Base-by-base conservation (phyloP, 2,113 vertebrate species). In the Myocastor coypus region DNA sequence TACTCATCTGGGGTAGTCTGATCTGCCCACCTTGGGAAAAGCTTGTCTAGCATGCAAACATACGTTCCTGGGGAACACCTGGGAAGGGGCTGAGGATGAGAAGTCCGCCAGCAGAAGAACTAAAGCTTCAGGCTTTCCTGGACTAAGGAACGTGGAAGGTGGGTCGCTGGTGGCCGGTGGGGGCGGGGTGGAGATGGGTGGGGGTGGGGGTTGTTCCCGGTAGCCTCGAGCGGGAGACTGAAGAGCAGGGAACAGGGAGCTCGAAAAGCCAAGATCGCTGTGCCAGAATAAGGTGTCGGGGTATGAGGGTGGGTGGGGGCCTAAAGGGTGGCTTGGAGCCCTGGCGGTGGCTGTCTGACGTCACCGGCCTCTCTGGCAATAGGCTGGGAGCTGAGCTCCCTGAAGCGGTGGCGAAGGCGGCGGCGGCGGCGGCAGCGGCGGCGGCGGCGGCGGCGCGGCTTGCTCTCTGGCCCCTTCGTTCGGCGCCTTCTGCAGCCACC, bases 311-410 rank as follows among this genome's bases (percentile, higher is more conserved):
- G 92, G 71, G 92, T 85, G 94, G 94, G 96, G 93, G 95, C 90
- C 94, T 68, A 91, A 80, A 94, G 96, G 96, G 96, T 97, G 96
- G 96, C 83, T 96, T 84, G 93, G 97, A 97, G 96, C 96, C 96
- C 96, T 96, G 91, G 97, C 95, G 66, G 97, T 75, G 97, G 96
- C 97, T 88, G 98, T 91, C 97, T 98, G 98, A 98, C 98, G 98
- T 98, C 98, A 98, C 95, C 98, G 97, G 94, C 96, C 97, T 97
- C 98, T 97, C 98, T 96, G 98, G 97, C 98, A 97, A 98, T 98
- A 98, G 98, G 98, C 98, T 98, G 98, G 85, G 96, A 96, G 98
- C 97, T 97, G 97, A 97, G 97, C 97, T 98, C 97, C 91, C 97
- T 40, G 94, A 96, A 98, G 97, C 97, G 87, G 98, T 57, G 61